Conservation (phyloP, 2,113 vertebrate species). For the Pelvicachromis taeniatus region DNA sequence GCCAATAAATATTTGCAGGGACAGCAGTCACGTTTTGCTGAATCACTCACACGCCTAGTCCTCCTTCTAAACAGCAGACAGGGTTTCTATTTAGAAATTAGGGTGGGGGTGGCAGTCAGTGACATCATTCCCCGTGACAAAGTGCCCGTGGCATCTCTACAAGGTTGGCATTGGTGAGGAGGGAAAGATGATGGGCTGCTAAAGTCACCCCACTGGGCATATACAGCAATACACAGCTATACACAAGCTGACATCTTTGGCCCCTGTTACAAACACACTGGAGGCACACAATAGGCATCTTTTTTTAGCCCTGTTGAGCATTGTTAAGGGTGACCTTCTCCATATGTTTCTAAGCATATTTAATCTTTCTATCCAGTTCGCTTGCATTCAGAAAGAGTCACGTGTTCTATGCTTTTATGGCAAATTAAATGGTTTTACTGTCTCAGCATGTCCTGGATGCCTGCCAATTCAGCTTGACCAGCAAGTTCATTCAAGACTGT, state of each 20-base stretch:
- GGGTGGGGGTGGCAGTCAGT: neutral
- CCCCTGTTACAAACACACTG: neutral
- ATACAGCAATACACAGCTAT: neutral
- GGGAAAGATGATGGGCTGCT: neutral
- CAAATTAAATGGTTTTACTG: neutral
- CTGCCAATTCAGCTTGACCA: neutral
- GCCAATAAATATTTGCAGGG: conserved; percentile 23
- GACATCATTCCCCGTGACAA: conserved; percentile 27
- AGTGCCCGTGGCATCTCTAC: neutral
- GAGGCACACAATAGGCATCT: neutral
- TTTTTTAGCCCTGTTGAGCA: neutral
- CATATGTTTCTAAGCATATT: neutral
- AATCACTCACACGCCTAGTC: conserved; percentile 32
- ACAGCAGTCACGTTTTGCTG: conserved; percentile 64
- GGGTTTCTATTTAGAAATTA: conserved; percentile 15
- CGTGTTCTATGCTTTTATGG: neutral
- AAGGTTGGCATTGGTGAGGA: neutral
- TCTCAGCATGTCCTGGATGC: neutral
- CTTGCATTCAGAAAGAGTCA: neutral
- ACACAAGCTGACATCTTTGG: neutral
- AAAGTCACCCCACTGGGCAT: neutral
- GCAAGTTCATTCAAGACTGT: neutral
- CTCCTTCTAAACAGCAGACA: conserved; percentile 2
- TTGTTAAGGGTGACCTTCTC: conserved; percentile 7
- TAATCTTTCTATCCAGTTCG: neutral